These are phyloP conservation scores for Sycophila sp. DNA, from an alignment of 1,140 invertebrate genomes.

Conservation along the genomic window DNA sequence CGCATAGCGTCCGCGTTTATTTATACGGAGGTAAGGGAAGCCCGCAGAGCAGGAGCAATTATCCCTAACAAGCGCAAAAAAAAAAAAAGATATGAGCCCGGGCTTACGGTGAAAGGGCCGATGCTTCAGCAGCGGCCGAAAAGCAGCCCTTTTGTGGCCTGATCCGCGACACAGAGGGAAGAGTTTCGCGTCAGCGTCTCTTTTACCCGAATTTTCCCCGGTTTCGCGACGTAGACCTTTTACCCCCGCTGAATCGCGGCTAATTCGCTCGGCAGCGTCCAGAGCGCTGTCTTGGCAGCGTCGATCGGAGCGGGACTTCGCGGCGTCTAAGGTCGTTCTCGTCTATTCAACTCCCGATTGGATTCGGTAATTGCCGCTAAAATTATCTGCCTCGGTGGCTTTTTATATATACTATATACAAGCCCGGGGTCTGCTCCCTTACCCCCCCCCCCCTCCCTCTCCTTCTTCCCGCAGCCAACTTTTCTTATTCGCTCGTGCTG, in stretches of 20 bases:
- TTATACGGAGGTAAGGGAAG: not conserved
- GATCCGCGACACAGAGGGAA: not conserved
- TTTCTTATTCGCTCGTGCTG: slow-evolving; percentile 26
- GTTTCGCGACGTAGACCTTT: not conserved
- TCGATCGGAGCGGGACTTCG: too few species aligned
- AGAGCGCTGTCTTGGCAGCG: slow-evolving; percentile 24
- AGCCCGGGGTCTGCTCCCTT: not conserved
- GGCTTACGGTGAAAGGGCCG: not conserved
- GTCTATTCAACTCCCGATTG: slow-evolving; percentile 57
- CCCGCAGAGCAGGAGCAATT: slow-evolving; percentile 11
- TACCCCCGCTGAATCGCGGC: slow-evolving; percentile 14
- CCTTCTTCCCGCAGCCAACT: not conserved
- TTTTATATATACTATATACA: not conserved
- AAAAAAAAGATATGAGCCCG: slow-evolving; percentile 8
- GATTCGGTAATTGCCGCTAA: slow-evolving; percentile 57
- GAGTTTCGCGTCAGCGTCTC: not conserved
- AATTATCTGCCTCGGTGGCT: slow-evolving; percentile 48
- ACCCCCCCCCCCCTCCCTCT: not conserved
- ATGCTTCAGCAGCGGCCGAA: too few species aligned
- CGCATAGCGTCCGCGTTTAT: not conserved
- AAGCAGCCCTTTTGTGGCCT: not conserved
- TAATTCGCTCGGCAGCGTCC: too few species aligned
- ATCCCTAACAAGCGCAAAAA: slow-evolving; percentile 27
- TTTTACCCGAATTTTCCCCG: slow-evolving; percentile 18
- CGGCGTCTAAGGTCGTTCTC: slow-evolving; percentile 51